These are phyloP conservation scores for Dasypus novemcinctus DNA, from an alignment of 2,113 vertebrate genomes.

Conservation along the genomic window DNA sequence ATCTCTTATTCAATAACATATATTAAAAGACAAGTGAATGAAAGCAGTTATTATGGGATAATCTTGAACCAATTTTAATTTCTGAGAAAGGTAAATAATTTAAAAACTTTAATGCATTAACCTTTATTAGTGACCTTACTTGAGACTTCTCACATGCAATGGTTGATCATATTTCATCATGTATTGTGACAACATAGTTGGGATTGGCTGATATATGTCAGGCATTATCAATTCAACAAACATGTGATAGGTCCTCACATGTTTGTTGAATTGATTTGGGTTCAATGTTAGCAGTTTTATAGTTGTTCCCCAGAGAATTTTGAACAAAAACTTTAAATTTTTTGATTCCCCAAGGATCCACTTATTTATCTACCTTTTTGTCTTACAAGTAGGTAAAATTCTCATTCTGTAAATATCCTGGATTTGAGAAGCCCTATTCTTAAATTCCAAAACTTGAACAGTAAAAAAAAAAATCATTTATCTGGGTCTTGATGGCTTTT, in stretches of 20 bases:
- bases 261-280: not conserved
- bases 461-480: not conserved
- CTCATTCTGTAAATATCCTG: not conserved
- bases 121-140: conserved; percentile 14
- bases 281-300: not conserved
- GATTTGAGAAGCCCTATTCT: not conserved
- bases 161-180: not conserved
- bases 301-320: conserved; percentile 19
- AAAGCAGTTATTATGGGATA: not conserved
- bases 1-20: not conserved
- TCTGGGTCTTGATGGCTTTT: not conserved
- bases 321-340: not conserved
- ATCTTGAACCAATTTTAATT: not conserved
- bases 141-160: not conserved
- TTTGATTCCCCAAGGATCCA: not conserved
- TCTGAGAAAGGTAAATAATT: not conserved
- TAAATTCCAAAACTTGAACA: conserved; percentile 6
- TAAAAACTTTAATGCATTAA: not conserved
- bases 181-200: not conserved
- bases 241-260: not conserved
- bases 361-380: not conserved
- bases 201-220: not conserved
- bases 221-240: too few species aligned
- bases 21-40: not conserved
- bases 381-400: not conserved